A percentile compares a stretch with the other conserved stretches of the same genome.
Evolutionary conservation across 2,113 vertebrate species (phyloP).

Genomic region (Glareola pratincola): DNA sequence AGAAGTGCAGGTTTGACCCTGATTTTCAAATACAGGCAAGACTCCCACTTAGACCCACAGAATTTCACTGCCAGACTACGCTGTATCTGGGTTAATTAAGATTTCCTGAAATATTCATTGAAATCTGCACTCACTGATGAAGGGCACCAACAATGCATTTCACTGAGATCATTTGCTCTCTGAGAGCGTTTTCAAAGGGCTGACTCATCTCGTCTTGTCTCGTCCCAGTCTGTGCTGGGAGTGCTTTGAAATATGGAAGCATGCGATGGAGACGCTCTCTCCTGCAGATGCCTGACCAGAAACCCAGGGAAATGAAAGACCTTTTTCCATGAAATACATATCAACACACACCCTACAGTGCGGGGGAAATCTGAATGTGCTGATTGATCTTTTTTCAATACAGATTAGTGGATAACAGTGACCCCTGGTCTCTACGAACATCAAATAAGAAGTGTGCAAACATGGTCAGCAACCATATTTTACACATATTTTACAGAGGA

Average conservation of each 20-base stretch:
- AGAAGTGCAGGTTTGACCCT: background rate
- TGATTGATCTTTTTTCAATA: background rate
- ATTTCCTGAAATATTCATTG: background rate
- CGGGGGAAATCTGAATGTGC: background rate
- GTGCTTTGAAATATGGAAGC: background rate
- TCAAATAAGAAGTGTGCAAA: background rate
- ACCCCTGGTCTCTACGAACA: background rate
- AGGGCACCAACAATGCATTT: background rate
- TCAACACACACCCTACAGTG: background rate
- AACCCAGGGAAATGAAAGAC: background rate
- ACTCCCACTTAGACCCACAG: background rate
- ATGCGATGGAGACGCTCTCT: background rate
- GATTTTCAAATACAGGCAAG: background rate
- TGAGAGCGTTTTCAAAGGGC: background rate
- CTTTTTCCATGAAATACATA: rapidly evolving
- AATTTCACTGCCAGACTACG: background rate
- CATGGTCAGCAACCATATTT: background rate
- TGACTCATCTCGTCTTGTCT: background rate
- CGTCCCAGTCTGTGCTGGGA: background rate
- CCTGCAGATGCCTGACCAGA: background rate
- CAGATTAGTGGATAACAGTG: background rate
- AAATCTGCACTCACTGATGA: background rate
- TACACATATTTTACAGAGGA: background rate
- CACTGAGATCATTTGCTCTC: background rate
- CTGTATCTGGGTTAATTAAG: background rate